These are phyloP conservation scores for Cyprinodon variegatus DNA, from an alignment of 2,113 vertebrate species.

Conservation along the genomic window DNA sequence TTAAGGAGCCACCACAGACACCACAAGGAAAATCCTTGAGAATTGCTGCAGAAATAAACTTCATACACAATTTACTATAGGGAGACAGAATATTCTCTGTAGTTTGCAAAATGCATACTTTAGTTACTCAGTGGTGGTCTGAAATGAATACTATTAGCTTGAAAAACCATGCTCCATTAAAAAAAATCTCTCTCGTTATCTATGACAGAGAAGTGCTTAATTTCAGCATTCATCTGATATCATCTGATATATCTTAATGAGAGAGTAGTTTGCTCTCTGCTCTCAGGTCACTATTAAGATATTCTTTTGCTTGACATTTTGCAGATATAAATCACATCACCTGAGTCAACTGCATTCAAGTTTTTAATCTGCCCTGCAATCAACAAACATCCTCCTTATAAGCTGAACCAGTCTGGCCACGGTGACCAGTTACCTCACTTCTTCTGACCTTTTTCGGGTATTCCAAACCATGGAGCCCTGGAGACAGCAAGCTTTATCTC, in stretches of 20 bases:
- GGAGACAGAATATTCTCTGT: not conserved
- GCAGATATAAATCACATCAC: not conserved
- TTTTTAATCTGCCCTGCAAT: not conserved
- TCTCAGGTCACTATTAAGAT: not conserved
- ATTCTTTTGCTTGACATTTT: not conserved
- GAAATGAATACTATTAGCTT: not conserved
- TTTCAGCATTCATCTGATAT: not conserved
- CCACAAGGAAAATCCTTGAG: no score
- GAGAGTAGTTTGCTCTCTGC: not conserved
- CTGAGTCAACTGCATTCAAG: not conserved
- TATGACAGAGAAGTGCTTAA: not conserved
- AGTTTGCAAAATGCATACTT: not conserved
- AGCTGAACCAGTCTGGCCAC: conserved; percentile 8
- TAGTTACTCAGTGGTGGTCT: not conserved
- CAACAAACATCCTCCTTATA: not conserved
- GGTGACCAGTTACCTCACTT: not conserved
- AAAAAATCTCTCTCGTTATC: not conserved
- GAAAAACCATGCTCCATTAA: not conserved
- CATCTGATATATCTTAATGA: no score
- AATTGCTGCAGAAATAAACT: no score
- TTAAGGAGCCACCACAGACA: no score
- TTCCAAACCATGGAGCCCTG: conserved; percentile 8
- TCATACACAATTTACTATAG: no score
- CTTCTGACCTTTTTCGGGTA: conserved; percentile 12
- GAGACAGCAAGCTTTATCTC: conserved; percentile 17